A percentile compares a stretch with the other conserved stretches of the same genome.
These are phyloP conservation scores for Mimachlamys varia DNA, from an alignment of 2,888 invertebrate species.

Conservation along the genomic window DNA sequence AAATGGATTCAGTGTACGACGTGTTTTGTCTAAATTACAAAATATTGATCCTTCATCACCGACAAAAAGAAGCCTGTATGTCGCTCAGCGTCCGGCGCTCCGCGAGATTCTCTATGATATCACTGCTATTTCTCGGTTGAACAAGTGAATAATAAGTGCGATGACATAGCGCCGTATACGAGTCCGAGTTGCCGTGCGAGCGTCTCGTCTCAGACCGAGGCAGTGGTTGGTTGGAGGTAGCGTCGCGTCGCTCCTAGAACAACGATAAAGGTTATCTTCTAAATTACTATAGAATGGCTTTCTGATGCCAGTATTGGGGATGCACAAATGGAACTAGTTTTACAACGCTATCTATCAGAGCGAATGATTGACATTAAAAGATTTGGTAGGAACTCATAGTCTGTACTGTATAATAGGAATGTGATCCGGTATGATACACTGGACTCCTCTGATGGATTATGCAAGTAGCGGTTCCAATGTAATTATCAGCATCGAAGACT, in stretches of 20 bases:
- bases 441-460: not conserved
- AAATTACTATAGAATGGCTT: slow-evolving; percentile 29
- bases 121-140: slow-evolving; percentile 32
- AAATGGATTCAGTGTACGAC: slow-evolving; percentile 31
- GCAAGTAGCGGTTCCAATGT: not conserved
- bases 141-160: slow-evolving; percentile 34
- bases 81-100: slow-evolving; percentile 22
- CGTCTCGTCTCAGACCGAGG: not conserved
- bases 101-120: not conserved
- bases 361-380: slow-evolving; percentile 21
- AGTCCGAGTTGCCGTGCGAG: not conserved
- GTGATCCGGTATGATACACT: not conserved
- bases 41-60: slow-evolving; percentile 20
- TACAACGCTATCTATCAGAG: slow-evolving; percentile 23
- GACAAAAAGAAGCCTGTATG: slow-evolving; percentile 20
- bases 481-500: not conserved
- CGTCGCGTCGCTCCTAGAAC: slow-evolving; percentile 26
- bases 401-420: not conserved
- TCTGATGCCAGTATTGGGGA: slow-evolving; percentile 20
- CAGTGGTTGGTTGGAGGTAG: not conserved
- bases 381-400: slow-evolving; percentile 2
- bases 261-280: slow-evolving; percentile 34
- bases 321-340: slow-evolving; percentile 34
- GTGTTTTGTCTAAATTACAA: slow-evolving; percentile 36
- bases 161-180: not conserved